phyloP scores from a whole-genome alignment of 2,113 vertebrate species.

The Rhombomys opimus region DNA sequence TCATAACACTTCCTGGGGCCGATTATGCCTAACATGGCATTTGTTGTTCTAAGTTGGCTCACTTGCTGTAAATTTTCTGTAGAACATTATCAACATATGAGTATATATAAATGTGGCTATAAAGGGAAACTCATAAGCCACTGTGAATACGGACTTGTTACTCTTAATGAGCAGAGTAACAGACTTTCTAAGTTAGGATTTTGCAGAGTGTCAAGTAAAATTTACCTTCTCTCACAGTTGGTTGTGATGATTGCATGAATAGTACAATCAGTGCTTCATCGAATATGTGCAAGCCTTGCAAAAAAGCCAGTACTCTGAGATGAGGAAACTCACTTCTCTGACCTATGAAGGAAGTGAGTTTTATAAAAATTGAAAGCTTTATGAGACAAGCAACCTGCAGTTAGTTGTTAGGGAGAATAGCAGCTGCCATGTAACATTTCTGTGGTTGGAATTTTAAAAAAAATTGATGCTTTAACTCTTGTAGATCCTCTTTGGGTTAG shows the following conservation, averaged over 20 bases:
- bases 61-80: conserved; percentile 10
- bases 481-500: background rate
- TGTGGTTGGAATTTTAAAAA: background rate
- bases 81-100: background rate
- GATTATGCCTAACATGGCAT: background rate
- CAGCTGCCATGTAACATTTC: background rate
- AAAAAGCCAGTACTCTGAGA: conserved; percentile 19
- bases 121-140: background rate
- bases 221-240: background rate
- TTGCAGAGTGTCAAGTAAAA: conserved; percentile 30
- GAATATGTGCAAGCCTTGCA: background rate
- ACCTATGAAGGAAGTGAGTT: background rate
- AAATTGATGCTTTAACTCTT: background rate
- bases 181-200: conserved; percentile 44
- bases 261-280: background rate
- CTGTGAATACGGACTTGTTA: background rate
- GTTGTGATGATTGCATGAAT: background rate
- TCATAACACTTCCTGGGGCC: conserved; percentile 27
- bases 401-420: background rate
- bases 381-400: background rate
- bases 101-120: background rate
- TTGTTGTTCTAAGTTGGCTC: background rate
- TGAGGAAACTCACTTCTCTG: background rate
- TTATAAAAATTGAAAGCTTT: background rate
- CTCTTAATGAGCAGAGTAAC: background rate